Evolutionary conservation across 2,888 invertebrate species (phyloP).

Genomic region (Perizoma affinitatum): DNA sequence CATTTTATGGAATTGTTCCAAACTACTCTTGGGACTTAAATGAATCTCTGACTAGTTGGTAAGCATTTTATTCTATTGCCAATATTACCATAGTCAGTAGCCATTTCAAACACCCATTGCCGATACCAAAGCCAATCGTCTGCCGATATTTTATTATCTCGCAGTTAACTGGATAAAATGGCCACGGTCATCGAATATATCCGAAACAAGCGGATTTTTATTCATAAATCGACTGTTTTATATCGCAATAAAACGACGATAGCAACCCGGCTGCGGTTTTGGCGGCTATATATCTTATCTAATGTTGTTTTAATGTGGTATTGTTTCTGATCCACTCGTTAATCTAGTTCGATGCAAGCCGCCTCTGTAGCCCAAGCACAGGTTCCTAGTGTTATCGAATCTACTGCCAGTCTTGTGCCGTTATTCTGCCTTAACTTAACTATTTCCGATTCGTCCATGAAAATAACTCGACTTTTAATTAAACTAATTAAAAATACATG

Average conservation of each 20-base stretch:
- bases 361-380: too few species aligned
- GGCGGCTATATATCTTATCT: conserved; percentile 33
- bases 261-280: conserved; percentile 30
- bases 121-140: background rate
- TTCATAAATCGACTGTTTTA: conserved; percentile 43
- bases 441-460: too few species aligned
- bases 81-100: too few species aligned
- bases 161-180: conserved; percentile 18
- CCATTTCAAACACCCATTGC: background rate
- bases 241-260: conserved; percentile 38
- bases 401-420: too few species aligned
- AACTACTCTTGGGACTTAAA: too few species aligned
- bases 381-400: too few species aligned
- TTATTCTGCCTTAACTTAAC: too few species aligned
- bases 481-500: too few species aligned
- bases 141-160: conserved; percentile 3
- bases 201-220: conserved; percentile 40
- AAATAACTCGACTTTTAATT: too few species aligned
- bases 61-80: too few species aligned
- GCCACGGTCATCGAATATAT: conserved; percentile 23
- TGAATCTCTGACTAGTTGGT: too few species aligned
- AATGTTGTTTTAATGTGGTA: conserved; percentile 37
- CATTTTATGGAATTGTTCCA: too few species aligned
- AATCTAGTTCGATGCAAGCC: conserved; percentile 7
- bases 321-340: conserved; percentile 21